phyloP scores from a whole-genome alignment of 1,140 invertebrate species.

The Drosophila quadrilineata region DNA sequence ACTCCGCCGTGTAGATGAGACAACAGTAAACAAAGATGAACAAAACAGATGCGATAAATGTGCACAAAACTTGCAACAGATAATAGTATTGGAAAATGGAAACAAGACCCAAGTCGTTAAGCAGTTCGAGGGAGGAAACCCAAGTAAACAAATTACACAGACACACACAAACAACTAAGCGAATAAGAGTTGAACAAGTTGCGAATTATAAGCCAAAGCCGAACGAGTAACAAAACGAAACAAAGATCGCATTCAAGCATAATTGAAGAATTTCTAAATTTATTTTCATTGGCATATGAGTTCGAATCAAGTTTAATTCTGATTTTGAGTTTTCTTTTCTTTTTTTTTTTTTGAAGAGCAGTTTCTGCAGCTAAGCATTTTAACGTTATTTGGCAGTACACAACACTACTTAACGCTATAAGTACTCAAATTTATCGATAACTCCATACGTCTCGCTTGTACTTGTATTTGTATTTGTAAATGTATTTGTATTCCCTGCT shows the following conservation, averaged over 20 bases:
- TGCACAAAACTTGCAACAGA: slow-evolving; percentile 48
- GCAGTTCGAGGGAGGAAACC: not conserved
- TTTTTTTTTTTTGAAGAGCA: slow-evolving; percentile 6
- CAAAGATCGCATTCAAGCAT: slow-evolving; percentile 26
- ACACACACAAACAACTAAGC: not conserved
- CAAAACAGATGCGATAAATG: not conserved
- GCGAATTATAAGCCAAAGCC: slow-evolving; percentile 2
- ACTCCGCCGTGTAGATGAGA: slow-evolving; percentile 88
- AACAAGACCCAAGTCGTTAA: too few species aligned
- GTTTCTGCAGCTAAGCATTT: too few species aligned
- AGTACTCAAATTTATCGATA: not conserved
- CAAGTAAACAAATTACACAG: not conserved
- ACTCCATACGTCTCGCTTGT: too few species aligned
- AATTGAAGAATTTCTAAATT: slow-evolving; percentile 6
- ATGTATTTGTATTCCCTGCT: slow-evolving; percentile 27
- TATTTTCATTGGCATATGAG: slow-evolving; percentile 43
- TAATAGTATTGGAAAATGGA: slow-evolving; percentile 34
- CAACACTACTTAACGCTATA: not conserved
- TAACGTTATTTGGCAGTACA: slow-evolving; percentile 15
- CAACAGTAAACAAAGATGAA: not conserved
- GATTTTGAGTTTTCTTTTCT: slow-evolving; percentile 19
- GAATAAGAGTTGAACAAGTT: slow-evolving; percentile 27
- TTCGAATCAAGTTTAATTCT: too few species aligned
- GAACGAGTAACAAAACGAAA: slow-evolving; percentile 49
- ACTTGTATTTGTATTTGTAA: too few species aligned